Base-by-base conservation (phyloP, 2,797 vertebrate species). In the Arremon brunneinucha region DNA sequence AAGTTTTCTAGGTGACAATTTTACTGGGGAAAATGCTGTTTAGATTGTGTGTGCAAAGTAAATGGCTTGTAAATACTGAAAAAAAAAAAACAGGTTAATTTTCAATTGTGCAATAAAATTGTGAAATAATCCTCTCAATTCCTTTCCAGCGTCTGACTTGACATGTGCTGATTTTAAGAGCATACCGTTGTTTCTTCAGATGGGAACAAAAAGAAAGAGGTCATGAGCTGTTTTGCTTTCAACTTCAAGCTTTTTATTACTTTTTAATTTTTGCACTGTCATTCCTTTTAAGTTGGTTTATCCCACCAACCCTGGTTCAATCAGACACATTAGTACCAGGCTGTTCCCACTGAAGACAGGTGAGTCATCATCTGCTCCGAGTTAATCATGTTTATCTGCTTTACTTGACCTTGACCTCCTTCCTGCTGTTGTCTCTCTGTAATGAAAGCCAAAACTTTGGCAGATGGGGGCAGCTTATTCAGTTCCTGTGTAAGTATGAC, bases 41-140 rank as follows among this genome's bases (percentile, higher is more conserved):
- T 75, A 80, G 91, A 89, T 71, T 81, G 53, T 85, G 41, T 84
- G 92, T 94, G 84, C 69, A 89, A 87, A 91, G 77, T 60, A 91
- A 93, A 90, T 77, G 92, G 63, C 68, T 81, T 96, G 95, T 96
- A 97, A 95, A 96, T 96, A 96, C 26, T n/a, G 28, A n/a, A 47
- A 67, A 83, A 77, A 47, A 37, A 49, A 64, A 91, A 67, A 2
- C 22, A 46, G 53, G 23, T 94, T 93, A 72, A 72, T 96, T 97
- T 96, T 95, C 90, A 95, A 65, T 93, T 96, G 95, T 97, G 96
- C 97, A 97, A 96, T 97, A 97, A 97, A 97, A 96, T 87, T 93
- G 95, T 97, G 93, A 96, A 96, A 94, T 96, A 96, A 95, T 93
- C 75, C 81, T 94, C 85, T 76, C 68, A 37, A n/a, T 94, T 90